These are phyloP conservation scores for Altica lythri DNA, from an alignment of 2,888 invertebrate species.

Conservation along the genomic window DNA sequence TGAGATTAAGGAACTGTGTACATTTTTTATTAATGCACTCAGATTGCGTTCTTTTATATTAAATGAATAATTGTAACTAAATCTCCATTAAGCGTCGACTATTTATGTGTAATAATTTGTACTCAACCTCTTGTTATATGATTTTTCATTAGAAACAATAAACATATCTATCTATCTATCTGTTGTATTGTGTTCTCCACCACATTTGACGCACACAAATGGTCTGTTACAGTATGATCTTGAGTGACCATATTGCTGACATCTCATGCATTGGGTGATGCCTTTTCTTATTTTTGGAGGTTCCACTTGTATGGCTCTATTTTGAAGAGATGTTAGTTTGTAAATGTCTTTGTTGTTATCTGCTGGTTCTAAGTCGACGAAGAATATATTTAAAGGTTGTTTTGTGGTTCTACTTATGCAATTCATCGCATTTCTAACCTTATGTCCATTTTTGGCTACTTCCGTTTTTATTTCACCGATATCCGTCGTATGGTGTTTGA, in stretches of 20 bases:
- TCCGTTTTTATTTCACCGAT: neutral
- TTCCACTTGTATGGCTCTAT: neutral
- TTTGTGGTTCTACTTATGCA: neutral
- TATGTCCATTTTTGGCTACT: neutral
- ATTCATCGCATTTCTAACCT: neutral
- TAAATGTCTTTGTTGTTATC: neutral
- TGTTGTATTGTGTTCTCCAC: slow-evolving; percentile 2
- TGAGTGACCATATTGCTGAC: slow-evolving; percentile 8
- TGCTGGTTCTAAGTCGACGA: neutral
- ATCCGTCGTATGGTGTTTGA: neutral
- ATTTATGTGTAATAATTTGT: no score
- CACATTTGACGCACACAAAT: slow-evolving; percentile 14
- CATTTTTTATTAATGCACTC: no score
- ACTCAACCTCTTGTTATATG: no score
- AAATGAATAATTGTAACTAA: no score
- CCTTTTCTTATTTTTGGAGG: neutral
- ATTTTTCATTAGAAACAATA: no score
- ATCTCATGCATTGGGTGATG: slow-evolving; percentile 7
- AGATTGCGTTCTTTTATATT: no score
- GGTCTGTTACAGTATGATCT: slow-evolving; percentile 10
- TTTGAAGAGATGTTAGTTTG: neutral
- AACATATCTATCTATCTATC: no score
- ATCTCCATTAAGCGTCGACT: no score
- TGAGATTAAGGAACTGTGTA: no score
- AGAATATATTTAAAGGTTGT: neutral